Conservation (phyloP, 1,140 invertebrate genomes). For the Drosophila pseudoobscura region DNA sequence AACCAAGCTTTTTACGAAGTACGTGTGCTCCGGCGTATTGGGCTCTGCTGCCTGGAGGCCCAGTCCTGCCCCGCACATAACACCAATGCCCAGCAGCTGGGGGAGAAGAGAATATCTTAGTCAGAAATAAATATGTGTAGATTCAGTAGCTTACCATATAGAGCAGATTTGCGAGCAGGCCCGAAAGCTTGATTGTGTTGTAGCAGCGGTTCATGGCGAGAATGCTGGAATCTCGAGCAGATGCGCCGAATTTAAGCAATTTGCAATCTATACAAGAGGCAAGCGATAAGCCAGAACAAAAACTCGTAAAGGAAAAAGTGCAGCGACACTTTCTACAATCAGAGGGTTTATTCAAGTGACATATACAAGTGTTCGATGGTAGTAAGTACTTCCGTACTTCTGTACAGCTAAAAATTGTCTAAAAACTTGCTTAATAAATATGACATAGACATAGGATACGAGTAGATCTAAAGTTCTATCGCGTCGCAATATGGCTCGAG, state of each 20-base stretch:
- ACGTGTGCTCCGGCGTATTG: conserved; percentile 73
- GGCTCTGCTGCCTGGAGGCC: conserved; percentile 66
- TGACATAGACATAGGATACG: conserved; percentile 65
- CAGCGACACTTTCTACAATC: conserved; percentile 28
- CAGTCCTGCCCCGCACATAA: conserved; percentile 62
- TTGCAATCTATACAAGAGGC: conserved; percentile 34
- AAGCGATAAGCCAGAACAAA: conserved; percentile 36
- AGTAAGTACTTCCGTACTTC: conserved; percentile 47
- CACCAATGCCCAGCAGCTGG: conserved; percentile 68
- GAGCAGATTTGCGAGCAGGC: conserved; percentile 69
- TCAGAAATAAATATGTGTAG: neutral
- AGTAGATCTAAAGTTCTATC: conserved; percentile 34
- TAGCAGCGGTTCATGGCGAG: conserved; percentile 70
- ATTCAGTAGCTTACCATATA: conserved; percentile 62
- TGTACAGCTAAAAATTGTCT: conserved; percentile 59
- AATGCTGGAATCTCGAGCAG: conserved; percentile 45
- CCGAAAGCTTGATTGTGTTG: conserved; percentile 69
- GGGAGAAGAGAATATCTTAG: conserved; percentile 1
- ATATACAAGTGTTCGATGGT: conserved; percentile 51
- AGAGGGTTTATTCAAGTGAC: conserved; percentile 55
- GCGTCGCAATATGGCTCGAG: conserved; percentile 55
- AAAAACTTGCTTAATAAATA: conserved; percentile 64
- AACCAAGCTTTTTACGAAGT: conserved; percentile 72
- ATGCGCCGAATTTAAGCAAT: conserved; percentile 54
- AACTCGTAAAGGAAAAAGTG: conserved; percentile 15